Evolutionary conservation across 2,797 vertebrate genomes (phyloP).

Genomic region (Thripadectes ignobilis): DNA sequence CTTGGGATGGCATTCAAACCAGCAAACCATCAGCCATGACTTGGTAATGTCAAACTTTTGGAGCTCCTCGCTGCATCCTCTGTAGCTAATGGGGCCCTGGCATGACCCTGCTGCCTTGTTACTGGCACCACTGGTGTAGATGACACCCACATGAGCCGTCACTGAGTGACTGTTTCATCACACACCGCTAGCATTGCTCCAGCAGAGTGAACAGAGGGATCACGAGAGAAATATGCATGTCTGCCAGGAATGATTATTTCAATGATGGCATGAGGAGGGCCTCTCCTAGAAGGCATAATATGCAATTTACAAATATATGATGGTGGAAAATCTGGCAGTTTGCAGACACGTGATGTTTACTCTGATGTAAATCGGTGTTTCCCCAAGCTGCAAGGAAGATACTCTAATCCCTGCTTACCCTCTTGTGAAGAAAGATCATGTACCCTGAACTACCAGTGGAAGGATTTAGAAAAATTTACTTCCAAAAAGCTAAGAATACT

Average conservation of each 20-base stretch:
- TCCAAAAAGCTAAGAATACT: not conserved
- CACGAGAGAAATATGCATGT: accelerated
- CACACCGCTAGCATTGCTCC: accelerated
- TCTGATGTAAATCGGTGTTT: not conserved
- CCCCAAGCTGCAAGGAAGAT: not conserved
- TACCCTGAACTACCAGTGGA: not conserved
- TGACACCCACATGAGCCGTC: accelerated
- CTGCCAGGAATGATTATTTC: not conserved
- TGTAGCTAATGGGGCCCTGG: not conserved
- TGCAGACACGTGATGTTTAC: not conserved
- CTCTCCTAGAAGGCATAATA: not conserved
- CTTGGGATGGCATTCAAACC: not conserved
- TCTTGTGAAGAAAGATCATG: too few relatives aligned
- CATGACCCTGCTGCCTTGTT: not conserved
- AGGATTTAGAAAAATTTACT: not conserved
- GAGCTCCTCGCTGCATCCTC: not conserved
- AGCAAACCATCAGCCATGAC: not conserved
- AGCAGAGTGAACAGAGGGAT: not conserved
- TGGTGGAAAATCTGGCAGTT: not conserved
- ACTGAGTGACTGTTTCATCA: not conserved
- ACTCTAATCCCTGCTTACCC: not conserved
- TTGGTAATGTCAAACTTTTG: not conserved
- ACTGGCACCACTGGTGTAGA: accelerated
- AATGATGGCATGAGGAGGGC: not conserved
- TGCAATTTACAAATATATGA: not conserved